Evolutionary conservation across 1,140 invertebrate genomes (phyloP).

Genomic region (Hirudo medicinalis): DNA sequence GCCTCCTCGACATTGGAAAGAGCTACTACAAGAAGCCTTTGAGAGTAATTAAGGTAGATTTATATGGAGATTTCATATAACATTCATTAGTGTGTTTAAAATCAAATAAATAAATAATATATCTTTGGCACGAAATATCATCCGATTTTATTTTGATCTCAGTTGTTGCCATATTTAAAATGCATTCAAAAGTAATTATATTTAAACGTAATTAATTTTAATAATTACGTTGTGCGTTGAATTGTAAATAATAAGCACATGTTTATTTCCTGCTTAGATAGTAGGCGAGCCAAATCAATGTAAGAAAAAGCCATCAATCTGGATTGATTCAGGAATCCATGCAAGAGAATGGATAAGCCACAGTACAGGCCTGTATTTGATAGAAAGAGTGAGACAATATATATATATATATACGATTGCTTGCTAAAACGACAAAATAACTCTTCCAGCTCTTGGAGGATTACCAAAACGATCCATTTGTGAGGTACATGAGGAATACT

Average conservation of each 20-base stretch:
- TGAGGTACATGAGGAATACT: constrained; percentile 9
- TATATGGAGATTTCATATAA: no score
- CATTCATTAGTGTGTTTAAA: no score
- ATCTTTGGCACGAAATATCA: no score
- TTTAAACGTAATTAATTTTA: no score
- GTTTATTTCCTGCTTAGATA: neutral
- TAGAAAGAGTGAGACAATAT: constrained; percentile 29
- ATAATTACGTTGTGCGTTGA: no score
- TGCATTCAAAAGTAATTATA: no score
- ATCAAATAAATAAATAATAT: no score
- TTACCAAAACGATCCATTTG: neutral
- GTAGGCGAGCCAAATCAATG: neutral
- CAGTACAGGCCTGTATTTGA: constrained; percentile 38
- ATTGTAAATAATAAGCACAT: no score
- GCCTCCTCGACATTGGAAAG: neutral
- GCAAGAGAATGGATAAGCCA: constrained; percentile 43
- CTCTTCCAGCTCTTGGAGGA: neutral
- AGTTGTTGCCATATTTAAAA: no score
- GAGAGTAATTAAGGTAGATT: neutral
- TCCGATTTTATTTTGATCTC: no score
- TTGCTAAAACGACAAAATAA: neutral
- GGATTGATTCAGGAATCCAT: constrained; percentile 36
- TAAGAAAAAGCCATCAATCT: constrained; percentile 25
- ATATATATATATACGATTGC: no score
- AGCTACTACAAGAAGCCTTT: neutral